Conservation (phyloP, 1,140 invertebrate species). For the Penaeus vannamei region DNA sequence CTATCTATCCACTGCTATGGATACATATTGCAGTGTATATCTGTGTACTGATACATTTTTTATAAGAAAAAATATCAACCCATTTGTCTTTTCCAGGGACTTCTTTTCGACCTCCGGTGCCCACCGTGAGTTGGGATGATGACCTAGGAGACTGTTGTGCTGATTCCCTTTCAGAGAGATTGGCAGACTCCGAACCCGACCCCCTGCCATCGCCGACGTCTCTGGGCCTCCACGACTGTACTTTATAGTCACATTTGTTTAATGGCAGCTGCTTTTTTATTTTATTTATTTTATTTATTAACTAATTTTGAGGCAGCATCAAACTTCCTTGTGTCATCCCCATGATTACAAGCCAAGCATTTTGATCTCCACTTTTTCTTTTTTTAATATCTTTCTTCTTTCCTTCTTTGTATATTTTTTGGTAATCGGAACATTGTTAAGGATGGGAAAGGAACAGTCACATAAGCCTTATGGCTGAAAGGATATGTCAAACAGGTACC, state of each 20-base stretch:
- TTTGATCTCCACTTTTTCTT: too few species aligned
- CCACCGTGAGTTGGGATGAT: constrained; percentile 58
- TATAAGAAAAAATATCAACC: neutral
- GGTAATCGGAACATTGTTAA: too few species aligned
- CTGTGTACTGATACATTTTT: neutral
- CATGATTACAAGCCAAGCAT: too few species aligned
- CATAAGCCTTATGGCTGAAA: too few species aligned
- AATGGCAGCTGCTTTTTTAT: constrained; percentile 7
- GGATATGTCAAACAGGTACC: too few species aligned
- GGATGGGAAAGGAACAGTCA: too few species aligned
- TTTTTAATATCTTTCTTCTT: too few species aligned
- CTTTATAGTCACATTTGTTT: constrained; percentile 39
- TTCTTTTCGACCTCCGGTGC: constrained; percentile 50
- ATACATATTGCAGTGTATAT: too few species aligned
- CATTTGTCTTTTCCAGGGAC: constrained; percentile 11
- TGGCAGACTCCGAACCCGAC: constrained; percentile 61
- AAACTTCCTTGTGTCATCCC: too few species aligned
- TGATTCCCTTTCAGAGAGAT: constrained; percentile 48
- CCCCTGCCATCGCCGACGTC: constrained; percentile 57
- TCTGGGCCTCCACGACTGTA: constrained; percentile 60
- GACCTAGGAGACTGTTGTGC: constrained; percentile 60
- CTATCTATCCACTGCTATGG: too few species aligned
- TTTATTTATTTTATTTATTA: neutral
- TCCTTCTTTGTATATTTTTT: too few species aligned
- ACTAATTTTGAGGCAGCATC: neutral